Base-by-base conservation (phyloP, 1,140 invertebrate species). In the Lycorma delicatula region DNA sequence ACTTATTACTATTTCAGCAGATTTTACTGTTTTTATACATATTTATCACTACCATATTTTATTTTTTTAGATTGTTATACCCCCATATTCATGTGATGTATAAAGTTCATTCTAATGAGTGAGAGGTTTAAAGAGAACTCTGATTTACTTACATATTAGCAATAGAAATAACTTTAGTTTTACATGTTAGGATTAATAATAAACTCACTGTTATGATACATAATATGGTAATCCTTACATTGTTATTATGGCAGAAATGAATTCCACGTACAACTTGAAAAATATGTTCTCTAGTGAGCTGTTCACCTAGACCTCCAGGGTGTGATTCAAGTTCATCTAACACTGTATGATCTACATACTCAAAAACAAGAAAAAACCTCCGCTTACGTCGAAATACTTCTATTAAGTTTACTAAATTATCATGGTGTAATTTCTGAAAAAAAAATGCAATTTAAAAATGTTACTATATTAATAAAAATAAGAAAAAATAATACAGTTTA, bases 301-400 rank as follows among this genome's bases (percentile, higher is more conserved):
- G 81, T 63, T 84, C 82, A 0, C 85, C 85, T 3, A 94, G 73
- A 1, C 87, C 86, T 2, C 80, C 79, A 7, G 75, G 75, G 16
- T 77, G 71, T 28, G 79, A 75, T 66, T 93, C 89, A 62, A 94
- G 72, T 74, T 93, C 87, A 65, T 93, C 87, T 23, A 93, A 74
- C 13, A 93, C 77, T 1, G 89, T 93, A 65, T 90, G 85, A 68
- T 92, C 88, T 61, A 93, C 74, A 72, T 86, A 93, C 68, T 94
- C 90, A 71, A 93, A 93, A 0, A 94, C 90, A 12, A 94, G 74
- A 70, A 92, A 91, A 63, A 93, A 86, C 23, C 89, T 78, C 66
- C 87, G 85, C 68, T 85, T 82, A 34, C 87, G 76, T 20, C 89
- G 79, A 71, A 94, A 94, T 38, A 92, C 89, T 72, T 93, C 91